Evolutionary conservation across 2,113 vertebrate genomes (phyloP).

Genomic region (Hippoglossus stenolepis): DNA sequence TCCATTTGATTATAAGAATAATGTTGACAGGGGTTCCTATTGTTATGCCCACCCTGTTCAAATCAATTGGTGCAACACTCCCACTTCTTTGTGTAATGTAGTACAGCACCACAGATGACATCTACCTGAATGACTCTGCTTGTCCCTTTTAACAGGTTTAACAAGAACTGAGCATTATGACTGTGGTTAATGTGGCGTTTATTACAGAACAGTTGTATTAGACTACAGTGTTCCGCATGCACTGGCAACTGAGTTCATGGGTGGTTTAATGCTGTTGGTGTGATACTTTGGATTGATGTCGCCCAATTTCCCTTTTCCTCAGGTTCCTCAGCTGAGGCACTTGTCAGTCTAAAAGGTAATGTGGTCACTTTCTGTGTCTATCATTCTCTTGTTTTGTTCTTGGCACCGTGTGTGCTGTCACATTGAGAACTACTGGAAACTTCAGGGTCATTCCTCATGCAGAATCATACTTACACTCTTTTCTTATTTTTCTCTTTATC

Average conservation of each 20-base stretch:
- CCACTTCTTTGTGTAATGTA: not conserved
- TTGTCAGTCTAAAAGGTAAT: conserved; percentile 98
- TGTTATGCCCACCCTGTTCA: not conserved
- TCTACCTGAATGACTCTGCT: not conserved
- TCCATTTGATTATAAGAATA: not conserved
- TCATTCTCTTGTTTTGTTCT: conserved; percentile 6
- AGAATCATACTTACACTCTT: not conserved
- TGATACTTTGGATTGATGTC: conserved; percentile 5
- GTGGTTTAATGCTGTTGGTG: not conserved
- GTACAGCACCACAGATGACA: not conserved
- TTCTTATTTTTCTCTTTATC: not conserved
- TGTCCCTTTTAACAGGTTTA: not conserved
- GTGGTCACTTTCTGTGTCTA: conserved; percentile 18
- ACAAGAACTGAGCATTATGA: not conserved
- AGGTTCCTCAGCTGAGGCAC: conserved; percentile 98
- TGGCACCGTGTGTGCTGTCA: not conserved
- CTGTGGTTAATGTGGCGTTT: not conserved
- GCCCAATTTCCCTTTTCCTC: conserved; percentile 53
- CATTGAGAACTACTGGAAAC: too few species aligned
- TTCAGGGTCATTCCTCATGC: not conserved
- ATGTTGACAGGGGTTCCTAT: not conserved
- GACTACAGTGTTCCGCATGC: not conserved
- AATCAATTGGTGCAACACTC: too few species aligned
- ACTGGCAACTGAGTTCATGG: not conserved
- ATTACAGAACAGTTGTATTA: not conserved